These are phyloP conservation scores for Potorous gilbertii DNA, from an alignment of 2,797 vertebrate genomes.

Conservation along the genomic window DNA sequence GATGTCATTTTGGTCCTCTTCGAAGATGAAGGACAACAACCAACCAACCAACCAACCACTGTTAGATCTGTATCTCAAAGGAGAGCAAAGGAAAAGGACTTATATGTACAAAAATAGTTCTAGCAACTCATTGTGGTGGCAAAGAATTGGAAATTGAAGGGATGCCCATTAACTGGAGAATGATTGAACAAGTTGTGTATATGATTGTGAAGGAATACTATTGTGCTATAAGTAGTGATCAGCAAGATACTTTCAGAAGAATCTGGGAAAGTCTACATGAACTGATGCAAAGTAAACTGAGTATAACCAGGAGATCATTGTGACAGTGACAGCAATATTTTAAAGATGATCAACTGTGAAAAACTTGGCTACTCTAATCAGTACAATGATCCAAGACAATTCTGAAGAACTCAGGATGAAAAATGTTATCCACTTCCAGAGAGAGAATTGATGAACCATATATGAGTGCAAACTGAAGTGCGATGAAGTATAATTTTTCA, in stretches of 20 bases:
- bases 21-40: too few species aligned
- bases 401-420: background rate
- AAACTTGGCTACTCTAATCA: background rate
- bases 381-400: background rate
- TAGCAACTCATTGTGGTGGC: background rate
- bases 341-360: background rate
- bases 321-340: background rate
- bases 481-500: background rate
- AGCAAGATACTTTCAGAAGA: too few species aligned
- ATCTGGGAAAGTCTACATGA: background rate
- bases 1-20: too few species aligned
- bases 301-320: background rate
- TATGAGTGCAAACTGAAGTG: background rate
- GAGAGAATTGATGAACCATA: too few species aligned
- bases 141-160: background rate
- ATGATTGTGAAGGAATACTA: background rate
- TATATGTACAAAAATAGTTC: background rate
- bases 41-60: too few species aligned
- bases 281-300: background rate
- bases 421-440: background rate
- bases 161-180: background rate
- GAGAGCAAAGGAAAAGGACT: background rate
- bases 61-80: background rate
- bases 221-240: too few species aligned
- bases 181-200: background rate